A percentile compares a stretch with the other conserved stretches of the same genome.
phyloP scores from a whole-genome alignment of 2,113 vertebrate species.

The Python bivittatus region DNA sequence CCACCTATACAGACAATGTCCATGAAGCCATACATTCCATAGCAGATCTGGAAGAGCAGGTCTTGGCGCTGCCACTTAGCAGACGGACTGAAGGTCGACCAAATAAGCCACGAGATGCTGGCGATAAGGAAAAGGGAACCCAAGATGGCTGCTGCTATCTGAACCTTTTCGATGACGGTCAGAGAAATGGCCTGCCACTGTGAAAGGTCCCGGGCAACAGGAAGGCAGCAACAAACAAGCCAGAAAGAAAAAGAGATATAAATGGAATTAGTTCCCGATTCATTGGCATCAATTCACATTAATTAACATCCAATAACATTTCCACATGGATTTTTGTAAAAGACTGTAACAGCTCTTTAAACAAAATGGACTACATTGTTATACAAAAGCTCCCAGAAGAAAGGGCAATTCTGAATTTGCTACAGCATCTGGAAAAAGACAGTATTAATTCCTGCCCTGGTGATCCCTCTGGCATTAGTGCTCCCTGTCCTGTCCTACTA shows the following conservation, averaged over 20 bases:
- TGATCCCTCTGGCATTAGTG: neutral
- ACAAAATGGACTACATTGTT: neutral
- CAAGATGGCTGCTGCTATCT: slow-evolving; percentile 96
- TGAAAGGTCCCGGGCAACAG: slow-evolving; percentile 1
- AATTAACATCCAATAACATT: neutral
- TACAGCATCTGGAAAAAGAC: neutral
- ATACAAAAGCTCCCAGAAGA: neutral
- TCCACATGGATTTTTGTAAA: neutral
- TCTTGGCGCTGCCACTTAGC: slow-evolving; percentile 99
- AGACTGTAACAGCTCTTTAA: neutral
- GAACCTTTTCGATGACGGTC: slow-evolving; percentile 98
- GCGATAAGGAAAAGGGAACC: slow-evolving; percentile 98
- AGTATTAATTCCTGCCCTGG: neutral
- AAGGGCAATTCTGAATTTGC: neutral
- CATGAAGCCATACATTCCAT: slow-evolving; percentile 99
- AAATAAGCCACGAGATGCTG: slow-evolving; percentile 99
- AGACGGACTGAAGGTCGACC: slow-evolving; percentile 97
- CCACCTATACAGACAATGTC: slow-evolving; percentile 98
- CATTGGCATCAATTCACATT: neutral
- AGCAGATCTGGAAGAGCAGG: slow-evolving; percentile 99
- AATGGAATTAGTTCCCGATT: slow-evolving; percentile 33
- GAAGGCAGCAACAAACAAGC: slow-evolving; percentile 19
- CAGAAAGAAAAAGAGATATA: slow-evolving; percentile 34
- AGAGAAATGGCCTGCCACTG: slow-evolving; percentile 99
- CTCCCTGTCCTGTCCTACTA: neutral